A percentile compares a stretch with the other conserved stretches of the same genome.
phyloP scores from a whole-genome alignment of 2,888 invertebrate species.

The Silvanus unidentatus region DNA sequence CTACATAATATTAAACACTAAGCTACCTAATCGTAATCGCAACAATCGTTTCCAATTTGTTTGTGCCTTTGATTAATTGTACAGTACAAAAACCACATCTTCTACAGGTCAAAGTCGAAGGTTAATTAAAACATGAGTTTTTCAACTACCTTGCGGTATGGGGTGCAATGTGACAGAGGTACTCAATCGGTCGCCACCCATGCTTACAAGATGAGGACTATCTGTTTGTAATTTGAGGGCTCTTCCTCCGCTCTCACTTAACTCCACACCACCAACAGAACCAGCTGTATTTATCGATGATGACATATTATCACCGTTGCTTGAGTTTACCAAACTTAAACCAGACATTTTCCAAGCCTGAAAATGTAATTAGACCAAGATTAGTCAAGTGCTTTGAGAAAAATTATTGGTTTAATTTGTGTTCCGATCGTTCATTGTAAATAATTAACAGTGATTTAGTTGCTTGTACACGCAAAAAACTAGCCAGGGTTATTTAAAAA shows the following conservation, averaged over 20 bases:
- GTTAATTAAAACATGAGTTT: too few species aligned
- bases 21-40: too few species aligned
- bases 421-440: too few species aligned
- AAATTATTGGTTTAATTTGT: too few species aligned
- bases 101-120: neutral
- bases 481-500: too few species aligned
- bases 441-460: too few species aligned
- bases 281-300: constrained; percentile 6
- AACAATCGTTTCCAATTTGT: too few species aligned
- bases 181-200: constrained; percentile 83
- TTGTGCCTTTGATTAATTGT: too few species aligned
- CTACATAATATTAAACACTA: too few species aligned
- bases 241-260: constrained; percentile 46
- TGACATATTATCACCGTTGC: neutral
- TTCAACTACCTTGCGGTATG: constrained; percentile 69
- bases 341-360: constrained; percentile 22
- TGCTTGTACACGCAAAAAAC: too few species aligned
- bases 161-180: constrained; percentile 90
- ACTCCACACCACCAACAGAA: constrained; percentile 23
- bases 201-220: constrained; percentile 84
- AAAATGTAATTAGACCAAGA: too few species aligned
- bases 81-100: constrained; percentile 1
- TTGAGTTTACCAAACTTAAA: constrained; percentile 19
- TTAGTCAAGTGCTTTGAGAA: too few species aligned
- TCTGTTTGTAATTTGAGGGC: constrained; percentile 67